phyloP scores from a whole-genome alignment of 2,113 vertebrate genomes.

The Caracal caracal region DNA sequence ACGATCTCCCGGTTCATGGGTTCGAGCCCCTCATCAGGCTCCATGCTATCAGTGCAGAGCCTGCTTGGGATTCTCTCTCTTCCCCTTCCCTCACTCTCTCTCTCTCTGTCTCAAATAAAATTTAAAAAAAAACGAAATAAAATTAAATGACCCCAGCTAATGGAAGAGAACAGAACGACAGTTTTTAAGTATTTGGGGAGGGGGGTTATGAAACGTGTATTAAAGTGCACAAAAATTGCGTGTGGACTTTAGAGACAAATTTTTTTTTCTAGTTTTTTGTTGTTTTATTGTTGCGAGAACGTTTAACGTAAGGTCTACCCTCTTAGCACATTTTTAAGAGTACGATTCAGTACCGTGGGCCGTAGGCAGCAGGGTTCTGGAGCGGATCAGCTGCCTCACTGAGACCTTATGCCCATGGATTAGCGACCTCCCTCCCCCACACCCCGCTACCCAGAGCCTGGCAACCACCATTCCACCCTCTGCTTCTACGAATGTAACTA shows the following conservation, averaged over 20 bases:
- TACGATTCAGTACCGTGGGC: no score
- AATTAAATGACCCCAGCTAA: neutral
- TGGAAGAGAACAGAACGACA: neutral
- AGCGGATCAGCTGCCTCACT: neutral
- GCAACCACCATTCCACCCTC: neutral
- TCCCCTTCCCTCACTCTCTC: no score
- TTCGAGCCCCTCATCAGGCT: no score
- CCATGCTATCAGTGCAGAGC: no score
- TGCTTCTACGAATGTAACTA: rapidly evolving
- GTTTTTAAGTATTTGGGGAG: neutral
- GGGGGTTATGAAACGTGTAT: neutral
- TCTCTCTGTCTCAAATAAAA: no score
- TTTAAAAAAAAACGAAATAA: no score
- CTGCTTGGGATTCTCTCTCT: no score
- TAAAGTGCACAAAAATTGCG: neutral
- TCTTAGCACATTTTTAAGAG: no score
- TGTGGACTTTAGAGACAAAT: neutral
- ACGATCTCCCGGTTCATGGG: no score
- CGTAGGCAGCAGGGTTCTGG: neutral
- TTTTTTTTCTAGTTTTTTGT: neutral
- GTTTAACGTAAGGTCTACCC: neutral
- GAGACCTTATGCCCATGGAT: neutral
- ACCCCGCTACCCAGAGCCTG: rapidly evolving
- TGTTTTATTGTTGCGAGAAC: no score
- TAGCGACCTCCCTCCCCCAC: rapidly evolving